Base-by-base conservation (phyloP, 2,888 invertebrate species). In the Branchipolynoe longqiensis region DNA sequence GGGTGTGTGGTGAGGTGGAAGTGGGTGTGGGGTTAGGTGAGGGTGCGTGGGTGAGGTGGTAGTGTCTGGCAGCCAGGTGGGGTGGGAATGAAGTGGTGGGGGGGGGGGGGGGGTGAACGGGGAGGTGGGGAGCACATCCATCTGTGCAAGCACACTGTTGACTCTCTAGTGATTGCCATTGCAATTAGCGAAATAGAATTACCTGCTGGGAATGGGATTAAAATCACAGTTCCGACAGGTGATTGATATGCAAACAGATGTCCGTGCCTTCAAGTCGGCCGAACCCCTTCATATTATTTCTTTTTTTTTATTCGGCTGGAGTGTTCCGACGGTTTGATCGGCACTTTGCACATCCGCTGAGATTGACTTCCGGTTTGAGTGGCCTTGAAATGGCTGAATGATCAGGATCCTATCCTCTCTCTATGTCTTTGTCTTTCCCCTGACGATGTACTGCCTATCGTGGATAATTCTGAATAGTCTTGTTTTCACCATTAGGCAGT, bases 161-260 rank as follows among this genome's bases (percentile, higher is more conserved):
- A 31, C 31, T 62, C 62, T 62, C 62, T 62, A 62, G 48, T 38
- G 69, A 69, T 33, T 69, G 69, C 69, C 25, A 69, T 36, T 33
- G 69, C 69, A 69, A 69, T 69, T 38, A 69, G 69, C 18, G 25
- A 69, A 69, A 69, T 69, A 69, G 69, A 2, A 69, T 69, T 18
- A 14, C 6, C 69, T 14, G 18, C 69, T 36, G 36, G n/a, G 38
- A 69, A 33, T 69, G 69, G 14, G 69, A 69, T 69, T 33, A 69
- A 69, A 69, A 69, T 69, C 38, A 69, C 12, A 69, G 38, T 8
- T 69, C 36, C n/a, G 38, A 22, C 12, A 38, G 33, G 33, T 69
- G 22, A 22, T 69, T 36, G 33, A 69, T 8, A 36, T 69, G 69
- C 36, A 36, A 69, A 38, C 69, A 69, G 69, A 69, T 69, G 69